These are phyloP conservation scores for Varanus salvator DNA, from an alignment of 2,113 vertebrate species.

Conservation along the genomic window DNA sequence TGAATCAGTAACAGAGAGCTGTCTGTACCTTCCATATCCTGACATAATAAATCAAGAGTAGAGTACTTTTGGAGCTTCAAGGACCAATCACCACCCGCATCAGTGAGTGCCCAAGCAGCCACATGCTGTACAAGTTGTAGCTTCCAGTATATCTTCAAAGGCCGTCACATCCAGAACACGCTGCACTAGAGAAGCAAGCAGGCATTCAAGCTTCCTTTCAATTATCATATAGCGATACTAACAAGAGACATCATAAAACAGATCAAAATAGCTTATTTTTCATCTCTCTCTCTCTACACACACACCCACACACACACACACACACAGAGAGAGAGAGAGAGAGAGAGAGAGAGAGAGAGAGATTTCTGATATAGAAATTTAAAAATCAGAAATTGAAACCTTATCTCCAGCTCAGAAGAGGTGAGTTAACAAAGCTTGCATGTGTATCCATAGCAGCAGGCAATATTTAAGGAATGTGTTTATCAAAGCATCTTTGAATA, in stretches of 20 bases:
- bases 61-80: too few species aligned
- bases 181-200: constrained; percentile 12
- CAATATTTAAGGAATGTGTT: constrained; percentile 64
- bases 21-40: neutral
- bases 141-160: constrained; percentile 55
- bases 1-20: neutral
- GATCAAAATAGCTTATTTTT: neutral
- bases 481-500: constrained; percentile 66
- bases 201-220: constrained; percentile 31
- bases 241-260: neutral
- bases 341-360: too few species aligned
- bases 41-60: neutral
- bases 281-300: too few species aligned
- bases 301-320: too few species aligned
- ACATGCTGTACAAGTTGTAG: neutral
- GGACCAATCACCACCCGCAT: neutral
- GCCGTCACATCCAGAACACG: neutral
- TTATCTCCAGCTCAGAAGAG: constrained; percentile 45
- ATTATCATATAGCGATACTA: constrained; percentile 49
- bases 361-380: neutral
- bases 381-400: constrained; percentile 31
- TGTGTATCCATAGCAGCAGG: constrained; percentile 34
- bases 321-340: too few species aligned
- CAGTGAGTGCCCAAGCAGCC: neutral
- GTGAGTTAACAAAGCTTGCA: constrained; percentile 29